A percentile compares a stretch with the other conserved stretches of the same genome.
phyloP scores from a whole-genome alignment of 2,888 invertebrate genomes.

The Dasysyrphus albostriatus region DNA sequence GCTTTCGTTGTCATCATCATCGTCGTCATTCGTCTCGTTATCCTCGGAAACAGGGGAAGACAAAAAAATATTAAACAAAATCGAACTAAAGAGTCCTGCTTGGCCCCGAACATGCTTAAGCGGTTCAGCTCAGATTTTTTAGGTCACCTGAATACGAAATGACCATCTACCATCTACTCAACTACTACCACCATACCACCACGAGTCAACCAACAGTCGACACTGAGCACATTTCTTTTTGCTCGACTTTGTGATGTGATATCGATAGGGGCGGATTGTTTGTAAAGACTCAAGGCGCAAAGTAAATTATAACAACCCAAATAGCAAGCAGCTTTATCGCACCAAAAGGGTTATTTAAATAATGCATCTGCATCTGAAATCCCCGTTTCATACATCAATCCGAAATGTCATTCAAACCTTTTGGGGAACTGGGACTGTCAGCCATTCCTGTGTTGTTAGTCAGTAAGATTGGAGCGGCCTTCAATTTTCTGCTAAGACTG shows the following conservation, averaged over 20 bases:
- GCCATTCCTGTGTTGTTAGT: no score
- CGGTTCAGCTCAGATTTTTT: conserved; percentile 66
- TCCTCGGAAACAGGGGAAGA: background rate
- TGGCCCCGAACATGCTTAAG: conserved; percentile 61
- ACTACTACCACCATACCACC: background rate
- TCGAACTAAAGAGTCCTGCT: conserved; percentile 49
- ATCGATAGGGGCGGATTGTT: background rate
- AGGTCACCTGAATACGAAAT: conserved; percentile 76
- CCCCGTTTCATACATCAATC: no score
- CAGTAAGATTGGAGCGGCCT: no score
- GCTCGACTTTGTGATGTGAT: background rate
- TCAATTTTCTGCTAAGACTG: no score
- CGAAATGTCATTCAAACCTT: no score
- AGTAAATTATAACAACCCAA: no score
- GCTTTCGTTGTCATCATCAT: background rate
- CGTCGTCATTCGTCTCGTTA: background rate
- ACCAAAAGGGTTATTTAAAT: no score
- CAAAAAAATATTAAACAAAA: conserved; percentile 34
- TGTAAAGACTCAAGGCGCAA: background rate
- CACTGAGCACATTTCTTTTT: conserved; percentile 25
- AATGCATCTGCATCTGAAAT: no score
- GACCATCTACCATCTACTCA: conserved; percentile 28
- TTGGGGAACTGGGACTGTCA: no score
- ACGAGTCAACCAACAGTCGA: background rate
- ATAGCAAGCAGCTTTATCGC: no score